phyloP scores from a whole-genome alignment of 2,888 invertebrate genomes.

The Mamestra brassicae region DNA sequence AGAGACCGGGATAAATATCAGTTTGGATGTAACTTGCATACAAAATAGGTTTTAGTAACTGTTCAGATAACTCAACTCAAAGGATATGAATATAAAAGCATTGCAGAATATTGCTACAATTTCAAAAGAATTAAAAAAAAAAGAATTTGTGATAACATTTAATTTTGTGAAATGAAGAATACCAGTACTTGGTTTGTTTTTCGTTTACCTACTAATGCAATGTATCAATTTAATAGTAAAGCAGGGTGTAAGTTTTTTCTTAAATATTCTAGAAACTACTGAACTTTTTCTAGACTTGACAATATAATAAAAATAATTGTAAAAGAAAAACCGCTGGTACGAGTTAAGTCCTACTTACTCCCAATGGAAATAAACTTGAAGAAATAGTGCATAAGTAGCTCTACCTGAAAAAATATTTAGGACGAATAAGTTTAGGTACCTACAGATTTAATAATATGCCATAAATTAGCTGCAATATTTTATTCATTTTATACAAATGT shows the following conservation, averaged over 20 bases:
- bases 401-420: slow-evolving; percentile 28
- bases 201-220: slow-evolving; percentile 5
- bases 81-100: not conserved
- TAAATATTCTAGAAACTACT: not conserved
- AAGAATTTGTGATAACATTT: no score
- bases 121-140: not conserved
- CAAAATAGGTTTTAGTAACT: not conserved
- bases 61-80: not conserved
- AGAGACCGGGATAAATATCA: not conserved
- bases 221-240: not conserved
- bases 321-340: not conserved
- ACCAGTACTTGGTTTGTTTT: not conserved
- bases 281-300: no score
- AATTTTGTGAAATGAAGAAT: not conserved
- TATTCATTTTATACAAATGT: slow-evolving; percentile 74
- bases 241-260: not conserved
- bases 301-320: no score
- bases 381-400: slow-evolving; percentile 33
- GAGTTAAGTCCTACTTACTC: slow-evolving; percentile 11
- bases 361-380: slow-evolving; percentile 27
- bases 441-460: slow-evolving; percentile 79
- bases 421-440: slow-evolving; percentile 37
- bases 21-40: not conserved
- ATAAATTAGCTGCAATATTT: slow-evolving; percentile 86
- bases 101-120: slow-evolving; percentile 7